These are phyloP conservation scores for Iselma pallidipennis DNA, from an alignment of 2,888 invertebrate genomes.

Conservation along the genomic window DNA sequence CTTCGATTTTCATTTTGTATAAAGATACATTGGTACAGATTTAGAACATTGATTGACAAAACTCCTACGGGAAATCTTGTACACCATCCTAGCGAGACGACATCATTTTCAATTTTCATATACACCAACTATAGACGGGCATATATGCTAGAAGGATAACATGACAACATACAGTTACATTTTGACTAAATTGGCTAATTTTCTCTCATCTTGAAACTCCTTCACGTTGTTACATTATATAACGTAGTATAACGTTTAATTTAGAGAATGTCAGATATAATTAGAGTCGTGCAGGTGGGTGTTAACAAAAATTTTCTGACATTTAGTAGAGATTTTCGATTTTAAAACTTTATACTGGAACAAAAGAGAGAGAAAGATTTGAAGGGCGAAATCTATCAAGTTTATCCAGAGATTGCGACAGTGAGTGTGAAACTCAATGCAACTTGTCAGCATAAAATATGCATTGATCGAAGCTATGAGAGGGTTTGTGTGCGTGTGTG, in stretches of 20 bases:
- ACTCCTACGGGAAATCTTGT: slow-evolving; percentile 20
- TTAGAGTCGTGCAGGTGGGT: background rate
- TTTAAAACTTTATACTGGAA: no score
- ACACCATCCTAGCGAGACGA: slow-evolving; percentile 15
- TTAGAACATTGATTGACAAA: slow-evolving; percentile 22
- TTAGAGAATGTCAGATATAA: background rate
- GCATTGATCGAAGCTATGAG: slow-evolving; percentile 23
- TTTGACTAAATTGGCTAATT: slow-evolving; percentile 11
- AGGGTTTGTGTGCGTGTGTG: slow-evolving; percentile 2
- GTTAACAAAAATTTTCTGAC: background rate
- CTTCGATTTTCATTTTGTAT: slow-evolving; percentile 5
- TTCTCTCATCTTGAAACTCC: slow-evolving; percentile 1
- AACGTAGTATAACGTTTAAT: background rate
- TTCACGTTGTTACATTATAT: background rate
- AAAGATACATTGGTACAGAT: slow-evolving; percentile 11
- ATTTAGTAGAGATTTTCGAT: background rate
- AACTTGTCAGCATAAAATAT: slow-evolving; percentile 26
- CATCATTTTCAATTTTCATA: slow-evolving; percentile 24
- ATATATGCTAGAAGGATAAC: background rate
- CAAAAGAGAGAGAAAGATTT: no score
- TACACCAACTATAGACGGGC: slow-evolving; percentile 10
- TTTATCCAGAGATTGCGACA: slow-evolving; percentile 11
- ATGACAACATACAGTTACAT: slow-evolving; percentile 16
- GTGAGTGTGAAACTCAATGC: slow-evolving; percentile 18
- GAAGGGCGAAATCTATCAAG: slow-evolving; percentile 5